Percentiles rank a stretch among this genome's conserved stretches.
Conservation (phyloP, 2,113 vertebrate species). For the Guaruba guarouba region DNA sequence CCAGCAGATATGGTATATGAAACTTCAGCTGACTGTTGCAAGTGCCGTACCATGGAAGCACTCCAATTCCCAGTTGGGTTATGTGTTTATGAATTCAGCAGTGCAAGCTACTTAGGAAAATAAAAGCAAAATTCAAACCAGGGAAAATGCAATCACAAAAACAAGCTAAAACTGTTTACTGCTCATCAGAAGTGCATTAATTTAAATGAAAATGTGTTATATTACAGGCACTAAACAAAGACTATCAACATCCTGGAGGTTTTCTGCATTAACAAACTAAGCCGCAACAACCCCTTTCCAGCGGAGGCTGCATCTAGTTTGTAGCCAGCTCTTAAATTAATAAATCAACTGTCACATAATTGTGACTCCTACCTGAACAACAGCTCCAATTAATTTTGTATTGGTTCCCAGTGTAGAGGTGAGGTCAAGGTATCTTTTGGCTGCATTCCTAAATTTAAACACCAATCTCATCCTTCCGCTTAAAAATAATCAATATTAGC, state of each 20-base stretch:
- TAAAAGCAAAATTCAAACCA: neutral
- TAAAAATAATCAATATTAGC: conserved; percentile 55
- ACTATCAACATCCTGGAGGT: neutral
- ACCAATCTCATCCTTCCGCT: neutral
- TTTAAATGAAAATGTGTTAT: neutral
- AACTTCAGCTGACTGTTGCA: neutral
- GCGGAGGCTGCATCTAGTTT: neutral
- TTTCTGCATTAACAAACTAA: neutral
- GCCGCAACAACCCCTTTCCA: neutral
- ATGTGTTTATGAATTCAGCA: neutral
- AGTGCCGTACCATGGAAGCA: neutral
- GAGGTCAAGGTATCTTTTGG: conserved; percentile 63
- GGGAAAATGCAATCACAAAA: neutral
- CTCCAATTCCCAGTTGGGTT: neutral
- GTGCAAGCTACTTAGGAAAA: neutral
- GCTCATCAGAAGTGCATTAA: conserved; percentile 3
- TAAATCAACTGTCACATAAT: conserved; percentile 58
- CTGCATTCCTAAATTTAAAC: conserved; percentile 52
- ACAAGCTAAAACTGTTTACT: neutral
- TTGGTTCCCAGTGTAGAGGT: conserved; percentile 32
- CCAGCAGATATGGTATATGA: neutral
- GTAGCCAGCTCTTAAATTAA: conserved; percentile 30
- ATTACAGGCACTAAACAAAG: neutral
- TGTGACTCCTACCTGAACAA: conserved; percentile 32
- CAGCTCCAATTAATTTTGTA: conserved; percentile 55